Evolutionary conservation across 2,113 vertebrate genomes (phyloP).

Genomic region (Barnardius zonarius): DNA sequence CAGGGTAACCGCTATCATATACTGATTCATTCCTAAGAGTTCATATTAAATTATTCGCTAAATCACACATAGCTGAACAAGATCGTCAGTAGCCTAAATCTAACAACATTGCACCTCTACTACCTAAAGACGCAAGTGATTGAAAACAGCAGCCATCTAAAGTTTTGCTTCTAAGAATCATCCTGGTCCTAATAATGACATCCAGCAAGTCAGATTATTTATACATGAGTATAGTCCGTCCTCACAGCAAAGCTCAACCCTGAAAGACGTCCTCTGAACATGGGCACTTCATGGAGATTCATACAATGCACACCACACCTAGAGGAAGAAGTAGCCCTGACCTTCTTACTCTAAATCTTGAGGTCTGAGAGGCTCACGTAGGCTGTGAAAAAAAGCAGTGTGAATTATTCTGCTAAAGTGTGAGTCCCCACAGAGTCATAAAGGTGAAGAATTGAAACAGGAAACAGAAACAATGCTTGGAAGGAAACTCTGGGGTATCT

Average conservation of each 20-base stretch:
- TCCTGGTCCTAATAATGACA: neutral
- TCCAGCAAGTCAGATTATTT: neutral
- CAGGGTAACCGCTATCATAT: neutral
- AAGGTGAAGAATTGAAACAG: neutral
- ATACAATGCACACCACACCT: neutral
- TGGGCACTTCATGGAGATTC: neutral
- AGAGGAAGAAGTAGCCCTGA: neutral
- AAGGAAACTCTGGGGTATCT: neutral
- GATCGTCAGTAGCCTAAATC: neutral
- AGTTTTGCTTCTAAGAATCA: neutral
- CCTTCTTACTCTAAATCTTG: neutral
- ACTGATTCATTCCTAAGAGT: neutral
- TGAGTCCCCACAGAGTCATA: rapidly evolving
- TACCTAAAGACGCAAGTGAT: neutral
- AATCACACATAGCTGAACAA: neutral
- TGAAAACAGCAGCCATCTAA: neutral
- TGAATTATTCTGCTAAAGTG: neutral
- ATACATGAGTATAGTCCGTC: neutral
- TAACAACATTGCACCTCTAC: neutral
- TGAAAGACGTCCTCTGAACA: neutral
- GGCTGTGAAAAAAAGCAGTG: neutral
- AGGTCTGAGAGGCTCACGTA: neutral
- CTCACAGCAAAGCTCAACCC: neutral
- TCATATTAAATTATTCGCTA: neutral
- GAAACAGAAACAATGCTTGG: neutral